A percentile compares a stretch with the other conserved stretches of the same genome.
Evolutionary conservation across 2,888 invertebrate species (phyloP).

Genomic region (Itoplectis maculator): DNA sequence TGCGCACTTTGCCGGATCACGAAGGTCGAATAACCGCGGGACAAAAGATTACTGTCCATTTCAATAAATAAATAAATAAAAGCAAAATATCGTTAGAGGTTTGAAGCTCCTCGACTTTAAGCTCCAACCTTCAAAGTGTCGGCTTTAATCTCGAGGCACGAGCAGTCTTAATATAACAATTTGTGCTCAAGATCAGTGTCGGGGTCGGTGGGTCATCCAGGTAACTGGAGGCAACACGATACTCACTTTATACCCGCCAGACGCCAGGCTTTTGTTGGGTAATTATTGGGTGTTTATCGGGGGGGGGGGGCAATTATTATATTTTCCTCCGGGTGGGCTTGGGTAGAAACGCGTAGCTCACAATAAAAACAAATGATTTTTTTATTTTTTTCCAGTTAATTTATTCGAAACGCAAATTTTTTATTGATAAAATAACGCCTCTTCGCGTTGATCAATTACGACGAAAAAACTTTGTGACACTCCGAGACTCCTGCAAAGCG

Average conservation of each 20-base stretch:
- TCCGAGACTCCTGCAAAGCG: background rate
- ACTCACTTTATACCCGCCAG: background rate
- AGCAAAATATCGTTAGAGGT: background rate
- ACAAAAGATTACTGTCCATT: slow-evolving; percentile 33
- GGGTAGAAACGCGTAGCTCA: too few species aligned
- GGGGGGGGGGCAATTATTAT: background rate
- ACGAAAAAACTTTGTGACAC: background rate
- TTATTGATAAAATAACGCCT: too few species aligned
- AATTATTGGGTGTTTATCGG: background rate
- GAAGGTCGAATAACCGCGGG: slow-evolving; percentile 54
- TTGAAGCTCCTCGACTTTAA: background rate
- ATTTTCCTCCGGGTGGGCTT: background rate
- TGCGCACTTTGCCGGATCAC: slow-evolving; percentile 29
- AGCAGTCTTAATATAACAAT: slow-evolving; percentile 4
- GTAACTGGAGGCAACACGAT: background rate
- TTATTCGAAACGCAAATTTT: too few species aligned
- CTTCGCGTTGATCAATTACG: too few species aligned
- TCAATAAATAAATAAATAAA: slow-evolving; percentile 6
- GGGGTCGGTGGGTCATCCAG: background rate
- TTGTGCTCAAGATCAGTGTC: background rate
- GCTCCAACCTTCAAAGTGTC: background rate
- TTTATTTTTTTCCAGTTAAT: too few species aligned
- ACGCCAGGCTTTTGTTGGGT: too few species aligned
- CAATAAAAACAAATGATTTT: too few species aligned
- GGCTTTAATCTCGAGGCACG: background rate